Conservation (phyloP, 2,797 vertebrate genomes). For the Peromyscus attwateri region DNA sequence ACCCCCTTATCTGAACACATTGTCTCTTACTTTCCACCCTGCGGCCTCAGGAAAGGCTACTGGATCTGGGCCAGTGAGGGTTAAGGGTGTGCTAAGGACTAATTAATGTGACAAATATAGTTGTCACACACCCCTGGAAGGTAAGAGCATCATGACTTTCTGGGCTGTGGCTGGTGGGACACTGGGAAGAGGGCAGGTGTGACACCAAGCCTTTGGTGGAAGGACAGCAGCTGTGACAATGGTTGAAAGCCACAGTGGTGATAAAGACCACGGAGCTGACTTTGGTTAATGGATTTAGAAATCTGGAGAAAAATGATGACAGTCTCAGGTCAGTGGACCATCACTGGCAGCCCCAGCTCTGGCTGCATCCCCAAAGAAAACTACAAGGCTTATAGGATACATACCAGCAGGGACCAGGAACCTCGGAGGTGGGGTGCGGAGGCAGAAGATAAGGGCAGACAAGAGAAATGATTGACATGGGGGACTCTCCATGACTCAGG, state of each 20-base stretch:
- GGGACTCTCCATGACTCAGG: background rate
- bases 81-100: background rate
- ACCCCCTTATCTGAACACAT: rapidly evolving
- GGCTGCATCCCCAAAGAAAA: background rate
- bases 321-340: background rate
- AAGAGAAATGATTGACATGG: background rate
- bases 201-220: background rate
- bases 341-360: background rate
- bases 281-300: background rate
- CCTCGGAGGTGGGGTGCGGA: too few species aligned
- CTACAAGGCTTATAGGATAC: too few species aligned
- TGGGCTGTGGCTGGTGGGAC: background rate
- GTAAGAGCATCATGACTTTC: rapidly evolving
- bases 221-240: rapidly evolving
- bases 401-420: background rate
- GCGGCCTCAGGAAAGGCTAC: background rate
- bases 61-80: too few species aligned
- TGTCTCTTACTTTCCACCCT: rapidly evolving
- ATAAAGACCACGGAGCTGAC: background rate
- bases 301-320: background rate
- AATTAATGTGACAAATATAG: background rate
- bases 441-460: background rate
- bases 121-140: background rate
- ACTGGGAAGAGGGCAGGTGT: background rate
- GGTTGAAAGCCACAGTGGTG: too few species aligned